A percentile compares a stretch with the other conserved stretches of the same genome.
Evolutionary conservation across 1,140 invertebrate genomes (phyloP).

Genomic region (Cryptotermes secundus): DNA sequence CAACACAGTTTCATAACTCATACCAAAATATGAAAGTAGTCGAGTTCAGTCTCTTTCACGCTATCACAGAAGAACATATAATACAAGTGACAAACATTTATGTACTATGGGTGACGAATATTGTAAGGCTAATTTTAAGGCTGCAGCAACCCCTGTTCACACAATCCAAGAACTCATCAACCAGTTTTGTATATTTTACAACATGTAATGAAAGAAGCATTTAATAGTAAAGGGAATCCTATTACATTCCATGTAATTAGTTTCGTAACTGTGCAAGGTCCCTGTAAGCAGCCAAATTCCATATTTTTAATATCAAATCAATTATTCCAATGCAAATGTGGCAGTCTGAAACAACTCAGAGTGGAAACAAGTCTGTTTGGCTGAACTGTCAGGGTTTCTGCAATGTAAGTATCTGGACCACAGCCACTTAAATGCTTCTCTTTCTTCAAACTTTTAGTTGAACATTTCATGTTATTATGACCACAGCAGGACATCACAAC

Average conservation of each 20-base stretch:
- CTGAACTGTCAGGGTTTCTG: neutral
- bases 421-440: conserved; percentile 24
- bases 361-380: neutral
- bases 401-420: conserved; percentile 22
- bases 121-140: neutral
- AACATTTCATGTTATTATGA: conserved; percentile 23
- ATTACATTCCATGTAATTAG: neutral
- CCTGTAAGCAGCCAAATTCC: neutral
- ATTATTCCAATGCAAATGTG: neutral
- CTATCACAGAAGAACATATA: neutral
- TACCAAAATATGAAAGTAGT: too few species aligned
- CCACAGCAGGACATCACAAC: conserved; percentile 26
- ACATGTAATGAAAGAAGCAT: neutral
- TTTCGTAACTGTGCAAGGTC: neutral
- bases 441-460: conserved; percentile 19
- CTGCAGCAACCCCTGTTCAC: neutral
- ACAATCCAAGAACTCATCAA: neutral
- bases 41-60: too few species aligned
- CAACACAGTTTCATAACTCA: too few species aligned
- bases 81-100: neutral
- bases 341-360: conserved; percentile 12
- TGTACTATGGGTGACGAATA: too few species aligned
- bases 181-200: neutral
- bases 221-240: neutral
- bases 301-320: neutral